Evolutionary conservation across 2,797 vertebrate genomes (phyloP).

Genomic region (Smutsia gigantea): DNA sequence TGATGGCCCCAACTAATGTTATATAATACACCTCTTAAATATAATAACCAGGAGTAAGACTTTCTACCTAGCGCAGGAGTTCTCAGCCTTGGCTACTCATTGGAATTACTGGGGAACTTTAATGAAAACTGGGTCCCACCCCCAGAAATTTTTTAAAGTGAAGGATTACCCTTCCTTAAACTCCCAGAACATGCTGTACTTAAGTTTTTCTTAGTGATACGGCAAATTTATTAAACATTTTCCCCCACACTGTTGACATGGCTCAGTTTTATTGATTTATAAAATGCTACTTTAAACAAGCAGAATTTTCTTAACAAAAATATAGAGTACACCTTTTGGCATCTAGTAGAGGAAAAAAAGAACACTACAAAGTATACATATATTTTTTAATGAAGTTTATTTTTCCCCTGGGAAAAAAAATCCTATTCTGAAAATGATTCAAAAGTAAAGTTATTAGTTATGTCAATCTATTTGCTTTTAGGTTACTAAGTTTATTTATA

Average conservation of each 20-base stretch:
- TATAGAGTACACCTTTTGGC: slow-evolving; percentile 33
- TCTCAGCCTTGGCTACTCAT: not conserved
- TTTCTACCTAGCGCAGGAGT: not conserved
- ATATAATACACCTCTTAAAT: not conserved
- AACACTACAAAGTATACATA: slow-evolving; percentile 48
- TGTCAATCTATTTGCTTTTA: slow-evolving; percentile 29
- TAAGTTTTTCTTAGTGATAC: slow-evolving; percentile 38
- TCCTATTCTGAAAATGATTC: slow-evolving; percentile 44
- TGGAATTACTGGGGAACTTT: not conserved
- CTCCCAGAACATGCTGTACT: not conserved
- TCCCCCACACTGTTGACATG: slow-evolving; percentile 49
- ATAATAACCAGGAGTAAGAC: not conserved
- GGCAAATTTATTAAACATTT: slow-evolving; percentile 61
- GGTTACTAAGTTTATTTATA: slow-evolving; percentile 35
- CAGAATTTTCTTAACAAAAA: slow-evolving; percentile 64
- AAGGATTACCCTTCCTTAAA: slow-evolving; percentile 19
- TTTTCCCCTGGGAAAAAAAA: slow-evolving; percentile 51
- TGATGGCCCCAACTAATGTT: not conserved
- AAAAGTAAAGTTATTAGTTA: slow-evolving; percentile 44
- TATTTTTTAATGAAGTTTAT: slow-evolving; percentile 56
- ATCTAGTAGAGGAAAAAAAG: slow-evolving; percentile 58
- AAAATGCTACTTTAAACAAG: slow-evolving; percentile 77
- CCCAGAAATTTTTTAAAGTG: not conserved
- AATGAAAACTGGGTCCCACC: not conserved
- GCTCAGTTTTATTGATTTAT: slow-evolving; percentile 74